A percentile compares a stretch with the other conserved stretches of the same genome.
These are phyloP conservation scores for Aegithalos caudatus DNA, from an alignment of 2,113 vertebrate genomes.

Conservation along the genomic window DNA sequence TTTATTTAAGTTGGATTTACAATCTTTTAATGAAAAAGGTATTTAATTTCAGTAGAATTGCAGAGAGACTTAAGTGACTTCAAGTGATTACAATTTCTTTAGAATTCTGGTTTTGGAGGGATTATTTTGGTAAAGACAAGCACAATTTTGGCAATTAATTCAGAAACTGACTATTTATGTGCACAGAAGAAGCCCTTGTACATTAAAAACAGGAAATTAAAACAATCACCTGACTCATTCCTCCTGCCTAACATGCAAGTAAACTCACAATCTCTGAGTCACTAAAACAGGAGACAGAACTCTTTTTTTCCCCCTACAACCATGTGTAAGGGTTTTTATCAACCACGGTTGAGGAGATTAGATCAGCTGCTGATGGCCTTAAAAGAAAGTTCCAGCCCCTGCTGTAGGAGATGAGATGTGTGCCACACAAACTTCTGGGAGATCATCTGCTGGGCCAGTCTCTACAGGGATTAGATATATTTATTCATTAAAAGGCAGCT, in stretches of 20 bases:
- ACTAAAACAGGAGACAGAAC: not conserved
- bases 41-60: not conserved
- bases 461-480: not conserved
- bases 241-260: not conserved
- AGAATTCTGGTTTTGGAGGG: not conserved
- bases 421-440: not conserved
- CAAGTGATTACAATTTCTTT: not conserved
- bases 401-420: not conserved
- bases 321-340: not conserved
- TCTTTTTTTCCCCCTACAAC: rapidly evolving
- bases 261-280: not conserved
- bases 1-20: not conserved
- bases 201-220: not conserved
- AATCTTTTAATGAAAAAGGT: not conserved
- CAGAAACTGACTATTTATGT: not conserved
- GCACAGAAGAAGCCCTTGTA: not conserved
- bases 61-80: not conserved
- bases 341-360: not conserved
- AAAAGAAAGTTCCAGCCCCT: not conserved
- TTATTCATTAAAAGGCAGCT: not conserved
- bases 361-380: not conserved
- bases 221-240: not conserved
- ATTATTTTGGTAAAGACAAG: not conserved
- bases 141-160: not conserved
- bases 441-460: not conserved